phyloP scores from a whole-genome alignment of 2,113 vertebrate genomes.

The Epinephelus lanceolatus region DNA sequence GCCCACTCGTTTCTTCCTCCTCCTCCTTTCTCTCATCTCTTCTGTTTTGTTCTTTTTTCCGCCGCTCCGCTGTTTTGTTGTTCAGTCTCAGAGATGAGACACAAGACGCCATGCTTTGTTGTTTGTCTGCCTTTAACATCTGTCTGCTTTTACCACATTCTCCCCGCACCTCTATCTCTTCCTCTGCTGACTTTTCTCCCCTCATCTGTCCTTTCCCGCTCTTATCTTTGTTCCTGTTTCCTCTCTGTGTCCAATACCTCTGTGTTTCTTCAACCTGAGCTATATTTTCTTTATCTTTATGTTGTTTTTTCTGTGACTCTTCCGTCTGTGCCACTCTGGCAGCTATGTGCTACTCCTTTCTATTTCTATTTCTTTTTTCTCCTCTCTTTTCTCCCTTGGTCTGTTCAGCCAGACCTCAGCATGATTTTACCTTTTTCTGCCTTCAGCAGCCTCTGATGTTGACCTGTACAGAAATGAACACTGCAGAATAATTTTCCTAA shows the following conservation, averaged over 20 bases:
- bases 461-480: slow-evolving; percentile 46
- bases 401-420: slow-evolving; percentile 11
- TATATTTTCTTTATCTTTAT: slow-evolving; percentile 22
- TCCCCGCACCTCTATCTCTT: slow-evolving; percentile 31
- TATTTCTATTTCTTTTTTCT: not conserved
- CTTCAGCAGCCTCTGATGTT: slow-evolving; percentile 49
- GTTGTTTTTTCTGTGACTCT: slow-evolving; percentile 23
- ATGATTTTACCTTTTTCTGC: slow-evolving; percentile 19
- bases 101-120: slow-evolving; percentile 51
- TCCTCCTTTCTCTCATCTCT: slow-evolving; percentile 47
- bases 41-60: slow-evolving; percentile 47
- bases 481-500: slow-evolving; percentile 51
- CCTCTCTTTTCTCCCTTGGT: not conserved
- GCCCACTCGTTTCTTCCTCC: slow-evolving; percentile 53
- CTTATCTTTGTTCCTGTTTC: slow-evolving; percentile 31
- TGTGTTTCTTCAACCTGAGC: slow-evolving; percentile 4
- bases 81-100: slow-evolving; percentile 60
- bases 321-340: slow-evolving; percentile 16
- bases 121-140: slow-evolving; percentile 67
- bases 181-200: slow-evolving; percentile 25
- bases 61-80: slow-evolving; percentile 36
- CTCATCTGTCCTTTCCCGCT: slow-evolving; percentile 14
- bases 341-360: slow-evolving; percentile 4
- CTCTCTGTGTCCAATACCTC: slow-evolving; percentile 31
- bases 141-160: slow-evolving; percentile 54